These are phyloP conservation scores for Hemiscyllium ocellatum DNA, from an alignment of 2,113 vertebrate species.

Conservation along the genomic window DNA sequence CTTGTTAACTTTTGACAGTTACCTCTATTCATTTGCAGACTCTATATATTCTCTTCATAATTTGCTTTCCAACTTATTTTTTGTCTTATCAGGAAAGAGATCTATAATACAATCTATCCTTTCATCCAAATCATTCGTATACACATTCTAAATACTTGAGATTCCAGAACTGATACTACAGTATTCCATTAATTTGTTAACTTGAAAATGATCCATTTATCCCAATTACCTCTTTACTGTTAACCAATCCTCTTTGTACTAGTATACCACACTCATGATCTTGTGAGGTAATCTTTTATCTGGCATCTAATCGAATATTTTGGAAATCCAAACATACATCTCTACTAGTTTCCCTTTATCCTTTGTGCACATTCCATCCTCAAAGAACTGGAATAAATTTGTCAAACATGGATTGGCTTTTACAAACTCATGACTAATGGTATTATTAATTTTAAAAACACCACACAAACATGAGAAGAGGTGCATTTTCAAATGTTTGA, in stretches of 20 bases:
- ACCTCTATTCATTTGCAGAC: not conserved
- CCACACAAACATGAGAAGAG: not conserved
- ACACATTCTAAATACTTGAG: not conserved
- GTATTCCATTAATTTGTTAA: not conserved
- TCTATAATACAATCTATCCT: not conserved
- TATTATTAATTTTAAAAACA: not conserved
- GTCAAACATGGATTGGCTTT: not conserved
- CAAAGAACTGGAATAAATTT: not conserved
- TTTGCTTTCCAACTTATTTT: not conserved
- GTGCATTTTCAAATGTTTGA: not conserved
- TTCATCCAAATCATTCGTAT: not conserved
- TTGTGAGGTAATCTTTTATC: not conserved
- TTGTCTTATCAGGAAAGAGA: not conserved
- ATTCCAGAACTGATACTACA: not conserved
- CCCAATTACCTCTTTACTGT: not conserved
- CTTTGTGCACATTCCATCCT: not conserved
- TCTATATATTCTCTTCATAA: not conserved
- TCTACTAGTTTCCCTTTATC: not conserved
- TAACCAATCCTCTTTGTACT: too few relatives aligned
- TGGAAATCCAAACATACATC: not conserved
- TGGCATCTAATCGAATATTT: not conserved
- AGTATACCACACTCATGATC: not conserved
- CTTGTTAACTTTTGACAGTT: not conserved
- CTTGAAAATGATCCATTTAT: not conserved
- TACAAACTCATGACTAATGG: not conserved